Conservation (phyloP, 2,797 vertebrate species). For the Chelon labrosus region DNA sequence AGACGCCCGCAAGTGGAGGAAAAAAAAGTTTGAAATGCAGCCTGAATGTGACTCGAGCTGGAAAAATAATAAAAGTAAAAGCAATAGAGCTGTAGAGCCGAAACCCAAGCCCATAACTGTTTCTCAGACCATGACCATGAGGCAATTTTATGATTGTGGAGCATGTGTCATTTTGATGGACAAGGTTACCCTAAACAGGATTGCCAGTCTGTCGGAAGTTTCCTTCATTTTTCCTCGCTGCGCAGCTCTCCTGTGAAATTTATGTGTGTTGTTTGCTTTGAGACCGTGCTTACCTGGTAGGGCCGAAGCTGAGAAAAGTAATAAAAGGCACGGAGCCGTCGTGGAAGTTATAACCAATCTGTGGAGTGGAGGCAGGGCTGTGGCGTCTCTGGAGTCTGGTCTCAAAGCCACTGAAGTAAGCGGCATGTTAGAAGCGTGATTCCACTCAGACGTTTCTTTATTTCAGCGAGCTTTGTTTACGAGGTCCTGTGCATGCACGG, state of each 20-base stretch:
- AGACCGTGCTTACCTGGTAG: constrained; percentile 39
- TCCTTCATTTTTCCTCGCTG: constrained; percentile 34
- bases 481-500: too few species aligned
- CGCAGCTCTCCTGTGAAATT: constrained; percentile 44
- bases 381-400: constrained; percentile 6
- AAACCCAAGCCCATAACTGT: constrained; percentile 17
- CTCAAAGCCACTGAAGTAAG: constrained; percentile 19
- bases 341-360: constrained; percentile 56
- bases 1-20: not conserved
- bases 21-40: constrained; percentile 18
- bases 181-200: constrained; percentile 44
- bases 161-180: constrained; percentile 52
- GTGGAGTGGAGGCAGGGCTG: constrained; percentile 11
- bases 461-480: too few species aligned
- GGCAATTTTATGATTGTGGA: constrained; percentile 23
- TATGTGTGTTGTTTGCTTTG: constrained; percentile 61
- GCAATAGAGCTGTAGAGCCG: not conserved
- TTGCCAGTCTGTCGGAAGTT: constrained; percentile 25
- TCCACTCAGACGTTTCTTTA: not conserved
- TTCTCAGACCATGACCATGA: constrained; percentile 27
- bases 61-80: constrained; percentile 27
- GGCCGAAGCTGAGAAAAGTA: constrained; percentile 55
- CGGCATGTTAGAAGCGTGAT: constrained; percentile 1
- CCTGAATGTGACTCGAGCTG: not conserved
- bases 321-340: constrained; percentile 54